Evolutionary conservation across 1,140 invertebrate genomes (phyloP), one percentile per base, ranked within the genome.

Genomic region (Heliconius himera): DNA sequence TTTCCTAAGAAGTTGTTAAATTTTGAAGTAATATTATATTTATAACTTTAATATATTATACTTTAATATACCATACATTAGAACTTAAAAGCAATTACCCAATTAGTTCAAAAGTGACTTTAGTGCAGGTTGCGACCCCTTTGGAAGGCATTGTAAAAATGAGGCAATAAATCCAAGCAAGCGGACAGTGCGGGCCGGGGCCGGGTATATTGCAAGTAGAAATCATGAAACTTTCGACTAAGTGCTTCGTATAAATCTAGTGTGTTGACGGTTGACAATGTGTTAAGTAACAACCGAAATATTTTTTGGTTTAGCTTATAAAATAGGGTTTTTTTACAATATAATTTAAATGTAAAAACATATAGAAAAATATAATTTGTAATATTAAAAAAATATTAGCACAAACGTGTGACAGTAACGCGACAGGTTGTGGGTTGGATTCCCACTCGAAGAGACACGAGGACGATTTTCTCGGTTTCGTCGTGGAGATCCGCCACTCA

Each of bases 111-210:
- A 66, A 66, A 66, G 60, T 29, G 11, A 66, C 22, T 66, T 29
- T 13, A 66, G 60, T 66, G 22, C 3, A 11, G 60, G 60, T 26
- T 66, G 60, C 74, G 75, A 73, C 79, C 56, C 78, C 56, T 72
- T 83, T 82, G 80, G 80, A 79, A 81, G 85, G 85, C 87, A 89
- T 91, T 93, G 90, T 91, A 91, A 91, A 91, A 92, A 92, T 91
- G 87, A 89, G 88, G 83, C 85, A 77, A 90, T 93, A 93, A 93
- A 93, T 93, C 86, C 85, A 87, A 83, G 60, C 85, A 84, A 87
- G 83, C 87, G 88, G 85, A 82, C 87, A 81, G 85, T 73, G 84
- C 88, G 87, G 85, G 86, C 86, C 87, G 88, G 85, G 88, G 86
- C 85, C 87, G 88, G 85, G 88, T 92, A 90, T 91, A 90, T 92